Evolutionary conservation across 2,797 vertebrate species (phyloP), one percentile per base, ranked within the genome.

Genomic region (Choloepus didactylus): DNA sequence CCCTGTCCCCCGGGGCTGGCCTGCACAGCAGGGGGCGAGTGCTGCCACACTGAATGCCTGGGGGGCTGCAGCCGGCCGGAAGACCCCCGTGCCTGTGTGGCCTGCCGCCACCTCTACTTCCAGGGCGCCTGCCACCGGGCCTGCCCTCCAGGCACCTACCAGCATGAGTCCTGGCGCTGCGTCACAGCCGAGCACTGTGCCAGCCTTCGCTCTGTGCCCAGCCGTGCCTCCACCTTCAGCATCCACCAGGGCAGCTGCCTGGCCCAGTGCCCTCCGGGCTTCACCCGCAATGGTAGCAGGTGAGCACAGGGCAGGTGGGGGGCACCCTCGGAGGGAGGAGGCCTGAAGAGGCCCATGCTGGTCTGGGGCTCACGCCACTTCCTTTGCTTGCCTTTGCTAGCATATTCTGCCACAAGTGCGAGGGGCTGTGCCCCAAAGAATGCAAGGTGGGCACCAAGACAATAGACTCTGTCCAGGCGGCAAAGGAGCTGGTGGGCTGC

Each of bases 381-480:
- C 89, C 44, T 95, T 92, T 16, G 2, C 54, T 95, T 75, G 0
- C 56, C 70, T 73, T 11, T 83, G 0, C 0, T 92, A 99, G 98
- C 98, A 98, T 98, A 91, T 96, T 98, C 97, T 99, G 98, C 98
- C 98, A 98, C 92, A 98, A 98, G 87, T 99, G 98, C 0, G 98
- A 98, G 91, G 98, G 98, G 8, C 91, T 98, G 35, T 99, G 98
- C 67, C 98, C 98, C 75, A 99, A 99, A 95, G 98, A 98, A 77
- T 99, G 98, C 97, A 98, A 98, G 70, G 98, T 98, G 82, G 98
- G 98, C 95, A 99, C 98, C 96, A 99, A 99, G 97, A 98, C 98
- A 67, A 98, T 99, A 0, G 98, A 99, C 67, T 98, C 98, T 0
- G 82, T 97, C 0, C 97, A 93, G 89, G 98, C 98, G 0, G 98